Evolutionary conservation across 2,797 vertebrate genomes (phyloP), one percentile per base, ranked within the genome.

Genomic region (Rhabdomys pumilio): DNA sequence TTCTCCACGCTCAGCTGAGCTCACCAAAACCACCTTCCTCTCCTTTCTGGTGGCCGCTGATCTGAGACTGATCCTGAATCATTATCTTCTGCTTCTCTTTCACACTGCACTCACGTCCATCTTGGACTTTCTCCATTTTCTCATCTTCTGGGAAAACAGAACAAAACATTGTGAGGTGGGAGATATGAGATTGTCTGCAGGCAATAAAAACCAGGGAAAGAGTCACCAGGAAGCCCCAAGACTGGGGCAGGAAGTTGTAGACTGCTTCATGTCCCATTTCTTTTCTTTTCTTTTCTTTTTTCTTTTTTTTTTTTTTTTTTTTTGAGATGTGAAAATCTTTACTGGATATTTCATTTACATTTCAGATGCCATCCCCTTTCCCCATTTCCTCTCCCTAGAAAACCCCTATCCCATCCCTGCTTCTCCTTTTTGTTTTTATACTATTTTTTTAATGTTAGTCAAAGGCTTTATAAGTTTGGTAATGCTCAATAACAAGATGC

Each of bases 21-120:
- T 98, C 87, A 98, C 97, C 93, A 96, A 97, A 97, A 93, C 93
- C 59, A 96, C 86, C 79, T 81, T 29, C 89, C 13, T 93, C 96
- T 85, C n/a, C 65, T 90, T 97, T 95, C 80, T 97, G 93, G 57
- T 93, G 96, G 29, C 82, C 91, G 24, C 15, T 84, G 53, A 87
- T 92, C 91, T 93, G 94, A 96, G 96, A 95, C 96, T 93, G 47
- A 96, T 72, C 92, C 76, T 92, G 96, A 90, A 95, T 92, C 31
- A 77, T 76, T 94, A 97, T 97, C 90, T 94, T 97, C 29, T 59
- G 77, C 89, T 90, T 97, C 55, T 94, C 92, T 91, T 96, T 96
- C 86, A 94, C 97, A 84, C 47, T 97, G 72, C 77, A 67, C 34
- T 96, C 95, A 95, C 41, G 26, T 86, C 86, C 75, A 92, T 57